Evolutionary conservation across 92 coral and sea anemone genomes (phyloP).

Genomic region (Zoanthus solanderi): DNA sequence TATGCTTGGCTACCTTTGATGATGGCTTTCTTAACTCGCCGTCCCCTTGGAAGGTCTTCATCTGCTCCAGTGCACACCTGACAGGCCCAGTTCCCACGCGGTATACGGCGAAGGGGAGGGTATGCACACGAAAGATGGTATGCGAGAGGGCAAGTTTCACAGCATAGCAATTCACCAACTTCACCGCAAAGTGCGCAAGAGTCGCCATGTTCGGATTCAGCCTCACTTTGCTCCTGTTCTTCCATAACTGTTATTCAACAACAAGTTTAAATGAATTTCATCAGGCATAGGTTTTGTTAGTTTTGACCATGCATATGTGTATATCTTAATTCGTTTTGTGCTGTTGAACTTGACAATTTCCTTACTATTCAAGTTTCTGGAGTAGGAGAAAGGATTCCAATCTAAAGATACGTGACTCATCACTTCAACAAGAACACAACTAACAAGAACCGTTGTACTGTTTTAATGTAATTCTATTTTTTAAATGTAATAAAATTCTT

Average conservation of each 20-base stretch:
- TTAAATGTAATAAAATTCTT: no score
- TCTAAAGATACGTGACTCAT: no score
- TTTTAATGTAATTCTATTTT: no score
- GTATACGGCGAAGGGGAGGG: constrained; percentile 95
- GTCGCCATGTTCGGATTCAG: constrained; percentile 89
- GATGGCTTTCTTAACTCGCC: constrained; percentile 83
- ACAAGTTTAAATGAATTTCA: no score
- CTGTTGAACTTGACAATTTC: no score
- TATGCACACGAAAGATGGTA: constrained; percentile 93
- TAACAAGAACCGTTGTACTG: no score
- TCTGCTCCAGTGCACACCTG: constrained; percentile 99
- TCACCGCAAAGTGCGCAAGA: constrained; percentile 89
- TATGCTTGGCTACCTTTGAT: constrained; percentile 77
- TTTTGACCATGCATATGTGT: no score
- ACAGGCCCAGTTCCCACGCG: constrained; percentile 99
- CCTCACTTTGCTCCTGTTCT: constrained; percentile 57
- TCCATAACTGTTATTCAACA: not conserved
- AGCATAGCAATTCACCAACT: constrained; percentile 94
- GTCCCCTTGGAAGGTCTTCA: constrained; percentile 81
- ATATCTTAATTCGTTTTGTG: no score
- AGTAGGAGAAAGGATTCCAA: no score
- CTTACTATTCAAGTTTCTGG: no score
- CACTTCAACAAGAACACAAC: no score
- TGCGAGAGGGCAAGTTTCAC: constrained; percentile 97
- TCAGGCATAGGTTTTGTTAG: no score